phyloP scores from a whole-genome alignment of 2,113 vertebrate genomes.

The Oxygymnocypris stewartii region DNA sequence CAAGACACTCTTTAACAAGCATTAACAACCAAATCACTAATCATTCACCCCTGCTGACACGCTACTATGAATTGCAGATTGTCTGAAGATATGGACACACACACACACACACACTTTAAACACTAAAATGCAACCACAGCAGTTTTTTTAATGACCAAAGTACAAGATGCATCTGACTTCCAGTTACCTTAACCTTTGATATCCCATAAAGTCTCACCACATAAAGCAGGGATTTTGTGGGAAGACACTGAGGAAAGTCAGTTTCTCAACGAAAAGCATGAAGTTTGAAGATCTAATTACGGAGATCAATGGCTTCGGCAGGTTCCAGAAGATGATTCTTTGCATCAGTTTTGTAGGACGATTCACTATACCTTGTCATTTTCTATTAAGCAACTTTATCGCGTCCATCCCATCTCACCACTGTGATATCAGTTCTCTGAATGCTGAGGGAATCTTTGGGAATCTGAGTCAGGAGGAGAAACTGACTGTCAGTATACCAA shows the following conservation, averaged over 20 bases:
- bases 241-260: not conserved
- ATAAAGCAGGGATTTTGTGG: not conserved
- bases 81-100: not conserved
- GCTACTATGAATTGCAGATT: not conserved
- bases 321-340: conserved; percentile 78
- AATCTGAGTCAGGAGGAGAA: conserved; percentile 75
- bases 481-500: conserved; percentile 74
- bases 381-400: conserved; percentile 56
- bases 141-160: conserved; percentile 23
- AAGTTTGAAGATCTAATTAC: conserved; percentile 82
- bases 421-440: conserved; percentile 59
- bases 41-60: not conserved
- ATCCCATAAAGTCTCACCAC: not conserved
- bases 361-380: conserved; percentile 61
- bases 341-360: conserved; percentile 71
- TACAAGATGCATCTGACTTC: conserved; percentile 17
- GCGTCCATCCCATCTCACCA: conserved; percentile 49
- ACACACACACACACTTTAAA: not conserved
- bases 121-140: not conserved
- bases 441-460: conserved; percentile 52
- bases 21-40: conserved; percentile 13
- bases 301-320: conserved; percentile 80
- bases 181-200: conserved; percentile 5
- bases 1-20: not conserved
- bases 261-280: conserved; percentile 66